Evolutionary conservation across 2,113 vertebrate genomes (phyloP).

Genomic region (Rhinolophus ferrumequinum): DNA sequence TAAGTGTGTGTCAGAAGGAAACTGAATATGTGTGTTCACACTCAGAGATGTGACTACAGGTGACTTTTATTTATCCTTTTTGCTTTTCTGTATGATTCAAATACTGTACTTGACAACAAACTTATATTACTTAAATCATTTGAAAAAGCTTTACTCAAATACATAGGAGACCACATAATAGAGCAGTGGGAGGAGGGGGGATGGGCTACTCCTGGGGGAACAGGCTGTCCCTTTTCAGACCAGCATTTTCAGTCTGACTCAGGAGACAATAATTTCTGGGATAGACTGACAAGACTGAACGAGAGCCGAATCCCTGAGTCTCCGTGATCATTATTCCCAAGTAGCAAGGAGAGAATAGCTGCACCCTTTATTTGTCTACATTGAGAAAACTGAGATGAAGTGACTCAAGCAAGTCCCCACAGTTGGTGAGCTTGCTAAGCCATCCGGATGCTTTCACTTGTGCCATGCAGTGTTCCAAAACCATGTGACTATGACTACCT

Average conservation of each 20-base stretch:
- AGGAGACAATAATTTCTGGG: not conserved
- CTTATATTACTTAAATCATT: not conserved
- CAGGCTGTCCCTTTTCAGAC: not conserved
- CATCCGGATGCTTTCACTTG: not conserved
- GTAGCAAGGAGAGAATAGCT: not conserved
- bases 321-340: not conserved
- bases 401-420: not conserved
- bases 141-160: not conserved
- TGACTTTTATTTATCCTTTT: not conserved
- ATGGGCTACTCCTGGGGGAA: too few species aligned
- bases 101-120: conserved; percentile 34
- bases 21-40: not conserved
- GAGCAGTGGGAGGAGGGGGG: not conserved
- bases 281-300: not conserved
- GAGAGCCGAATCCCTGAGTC: not conserved
- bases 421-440: not conserved
- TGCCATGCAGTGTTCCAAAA: not conserved
- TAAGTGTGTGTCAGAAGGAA: not conserved
- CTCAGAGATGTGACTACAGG: not conserved
- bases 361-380: not conserved
- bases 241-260: not conserved
- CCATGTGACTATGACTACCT: not conserved
- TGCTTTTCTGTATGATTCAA: not conserved
- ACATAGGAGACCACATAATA: not conserved
- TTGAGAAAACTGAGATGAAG: not conserved